Percentiles rank a stretch among this genome's conserved stretches.
phyloP scores from a whole-genome alignment of 2,113 vertebrate genomes.

The Halichoeres trimaculatus region DNA sequence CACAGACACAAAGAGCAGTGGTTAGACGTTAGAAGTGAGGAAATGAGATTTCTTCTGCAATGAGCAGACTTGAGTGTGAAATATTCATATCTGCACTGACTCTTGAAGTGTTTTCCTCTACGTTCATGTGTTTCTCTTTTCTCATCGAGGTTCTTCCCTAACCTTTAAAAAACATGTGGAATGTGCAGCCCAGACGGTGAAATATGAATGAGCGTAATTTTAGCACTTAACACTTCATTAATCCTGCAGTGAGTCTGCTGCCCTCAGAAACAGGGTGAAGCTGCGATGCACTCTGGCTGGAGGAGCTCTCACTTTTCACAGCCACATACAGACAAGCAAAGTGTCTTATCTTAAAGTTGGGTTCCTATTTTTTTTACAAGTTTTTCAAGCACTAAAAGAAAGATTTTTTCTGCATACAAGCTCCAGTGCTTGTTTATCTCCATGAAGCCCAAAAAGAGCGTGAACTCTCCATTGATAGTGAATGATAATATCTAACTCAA shows the following conservation, averaged over 20 bases:
- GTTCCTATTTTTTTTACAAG: background rate
- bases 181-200: constrained; percentile 52
- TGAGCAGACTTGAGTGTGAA: constrained; percentile 37
- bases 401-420: background rate
- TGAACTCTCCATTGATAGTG: too few relatives aligned
- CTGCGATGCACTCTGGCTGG: constrained; percentile 50
- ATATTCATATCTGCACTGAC: constrained; percentile 37
- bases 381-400: constrained; percentile 5
- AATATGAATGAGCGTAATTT: constrained; percentile 70
- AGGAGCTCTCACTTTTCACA: background rate
- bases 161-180: constrained; percentile 47
- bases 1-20: constrained; percentile 54
- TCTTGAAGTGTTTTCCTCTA: constrained; percentile 26
- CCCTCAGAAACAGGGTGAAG: constrained; percentile 41
- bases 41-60: constrained; percentile 61
- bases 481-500: background rate
- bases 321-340: background rate
- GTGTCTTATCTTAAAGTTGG: background rate
- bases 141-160: constrained; percentile 34
- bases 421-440: background rate
- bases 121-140: constrained; percentile 10
- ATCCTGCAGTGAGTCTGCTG: constrained; percentile 65
- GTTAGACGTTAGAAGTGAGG: constrained; percentile 47
- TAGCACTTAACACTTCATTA: constrained; percentile 75
- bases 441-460: background rate